phyloP scores from a whole-genome alignment of 1,140 invertebrate genomes.

The Atopsyche davidsoni region DNA sequence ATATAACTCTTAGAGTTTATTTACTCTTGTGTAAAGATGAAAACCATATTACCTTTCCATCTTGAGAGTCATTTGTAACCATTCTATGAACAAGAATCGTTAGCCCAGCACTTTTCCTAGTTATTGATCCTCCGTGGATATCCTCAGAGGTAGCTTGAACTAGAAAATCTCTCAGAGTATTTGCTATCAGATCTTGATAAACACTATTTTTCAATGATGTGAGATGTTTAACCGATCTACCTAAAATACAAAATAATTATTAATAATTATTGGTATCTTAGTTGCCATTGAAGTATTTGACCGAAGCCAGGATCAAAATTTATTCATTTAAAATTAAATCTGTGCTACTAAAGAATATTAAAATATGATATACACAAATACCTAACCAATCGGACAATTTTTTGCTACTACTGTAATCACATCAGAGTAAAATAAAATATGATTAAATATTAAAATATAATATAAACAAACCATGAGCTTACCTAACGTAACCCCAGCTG shows the following conservation, averaged over 20 bases:
- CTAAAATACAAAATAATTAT: conserved; percentile 25
- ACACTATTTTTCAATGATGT: conserved; percentile 33
- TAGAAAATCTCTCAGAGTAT: conserved; percentile 37
- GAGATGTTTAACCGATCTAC: conserved; percentile 31
- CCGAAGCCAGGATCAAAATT: too few relatives aligned
- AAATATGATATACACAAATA: too few relatives aligned
- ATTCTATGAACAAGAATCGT: conserved; percentile 69
- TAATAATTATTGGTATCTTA: too few relatives aligned
- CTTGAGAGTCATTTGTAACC: conserved; percentile 57
- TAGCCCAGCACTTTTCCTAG: conserved; percentile 69
- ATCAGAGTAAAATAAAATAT: not conserved
- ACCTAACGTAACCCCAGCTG: conserved; percentile 56
- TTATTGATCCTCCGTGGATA: conserved; percentile 49
- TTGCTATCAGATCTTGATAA: conserved; percentile 34
- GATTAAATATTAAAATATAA: not conserved
- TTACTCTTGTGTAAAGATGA: conserved; percentile 2
- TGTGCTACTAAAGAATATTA: too few relatives aligned
- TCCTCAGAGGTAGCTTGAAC: conserved; percentile 37
- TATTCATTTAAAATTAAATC: too few relatives aligned
- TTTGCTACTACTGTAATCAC: too few relatives aligned
- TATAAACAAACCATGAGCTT: conserved; percentile 17
- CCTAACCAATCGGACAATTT: too few relatives aligned
- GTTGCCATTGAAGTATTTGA: too few relatives aligned
- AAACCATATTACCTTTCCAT: conserved; percentile 37
- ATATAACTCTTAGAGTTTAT: too few relatives aligned